Base-by-base conservation (phyloP, 53 echinoderm and acorn worm genomes). In the Holothuria leucospilota region DNA sequence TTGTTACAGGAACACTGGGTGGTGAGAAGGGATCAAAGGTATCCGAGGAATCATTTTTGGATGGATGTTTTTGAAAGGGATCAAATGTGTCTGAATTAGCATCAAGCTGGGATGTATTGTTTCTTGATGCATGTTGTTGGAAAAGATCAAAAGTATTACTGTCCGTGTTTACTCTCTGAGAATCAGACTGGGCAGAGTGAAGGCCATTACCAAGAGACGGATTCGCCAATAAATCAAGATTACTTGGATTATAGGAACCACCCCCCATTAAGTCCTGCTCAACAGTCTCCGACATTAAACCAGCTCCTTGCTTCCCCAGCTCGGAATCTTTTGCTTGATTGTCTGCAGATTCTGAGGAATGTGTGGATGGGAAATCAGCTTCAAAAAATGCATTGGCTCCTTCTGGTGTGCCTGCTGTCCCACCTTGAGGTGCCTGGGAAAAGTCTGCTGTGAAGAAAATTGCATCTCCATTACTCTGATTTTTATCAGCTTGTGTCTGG, bases 1-100 rank as follows among this genome's bases (percentile, higher is more conserved):
- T 56, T 5, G 56, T 13, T 56, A 42, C 20, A 6, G 69, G 59
- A 28, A 51, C 59, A 25, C 83, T 59, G 15, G 64, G 60, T 14
- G 89, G 29, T 39, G 88, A 85, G 70, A 94, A 94, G 2, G 94
- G 94, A 82, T 94, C 94, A 85, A 94, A 94, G 21, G 72, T 42
- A 69, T 90, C 89, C 38, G 39, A 58, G 62, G 28, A 13, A 56
- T 56, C 16, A 18, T 39, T 81, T 68, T 24, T 71, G 56, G 29
- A 27, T 41, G 63, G 81, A 52, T 40, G 62, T 77, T 80, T 34
- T 68, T 74, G 23, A 86, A 68, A 53, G 89, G 75, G 14, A 85
- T 51, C 63, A 34, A 80, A 62, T 27, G 56, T 56, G 3, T 18
- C 56, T 56, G 86, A 28, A 42, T 15, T 58, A 26, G 39, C 9